Conservation (phyloP, 2,888 invertebrate genomes). For the Ischnus inquisitorius region DNA sequence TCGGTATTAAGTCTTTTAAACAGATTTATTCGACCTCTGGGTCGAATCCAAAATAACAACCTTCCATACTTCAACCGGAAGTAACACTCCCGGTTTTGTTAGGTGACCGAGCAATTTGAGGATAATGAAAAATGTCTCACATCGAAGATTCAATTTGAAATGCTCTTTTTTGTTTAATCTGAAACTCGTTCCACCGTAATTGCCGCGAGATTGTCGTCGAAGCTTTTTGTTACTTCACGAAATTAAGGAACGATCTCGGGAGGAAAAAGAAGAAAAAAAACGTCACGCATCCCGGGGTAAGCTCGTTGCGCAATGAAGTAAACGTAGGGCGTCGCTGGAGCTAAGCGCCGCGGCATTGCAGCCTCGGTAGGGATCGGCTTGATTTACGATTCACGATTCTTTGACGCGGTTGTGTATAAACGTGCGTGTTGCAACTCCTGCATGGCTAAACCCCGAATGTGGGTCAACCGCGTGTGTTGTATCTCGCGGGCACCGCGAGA, state of each 20-base stretch:
- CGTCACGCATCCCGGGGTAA: background rate
- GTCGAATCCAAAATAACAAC: background rate
- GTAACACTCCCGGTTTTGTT: background rate
- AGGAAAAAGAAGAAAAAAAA: background rate
- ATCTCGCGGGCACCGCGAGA: slow-evolving; percentile 33
- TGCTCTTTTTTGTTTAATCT: too few species aligned
- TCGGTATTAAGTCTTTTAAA: background rate
- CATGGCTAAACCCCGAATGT: slow-evolving; percentile 50
- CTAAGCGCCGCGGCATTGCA: slow-evolving; percentile 39
- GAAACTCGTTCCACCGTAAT: too few species aligned
- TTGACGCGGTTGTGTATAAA: slow-evolving; percentile 47
- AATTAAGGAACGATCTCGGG: background rate
- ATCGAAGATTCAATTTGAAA: too few species aligned
- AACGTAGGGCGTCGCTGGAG: slow-evolving; percentile 37
- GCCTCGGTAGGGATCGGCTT: slow-evolving; percentile 57
- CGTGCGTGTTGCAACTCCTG: slow-evolving; percentile 54
- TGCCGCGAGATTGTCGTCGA: background rate
- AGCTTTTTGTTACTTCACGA: background rate
- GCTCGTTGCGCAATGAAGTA: slow-evolving; percentile 43
- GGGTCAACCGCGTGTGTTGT: slow-evolving; percentile 58
- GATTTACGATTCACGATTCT: slow-evolving; percentile 65
- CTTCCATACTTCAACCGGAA: background rate
- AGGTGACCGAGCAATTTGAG: too few species aligned
- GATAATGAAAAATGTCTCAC: too few species aligned
- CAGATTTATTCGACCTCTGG: background rate